Evolutionary conservation across 2,888 invertebrate genomes (phyloP).

Genomic region (Strigamia maritima): DNA sequence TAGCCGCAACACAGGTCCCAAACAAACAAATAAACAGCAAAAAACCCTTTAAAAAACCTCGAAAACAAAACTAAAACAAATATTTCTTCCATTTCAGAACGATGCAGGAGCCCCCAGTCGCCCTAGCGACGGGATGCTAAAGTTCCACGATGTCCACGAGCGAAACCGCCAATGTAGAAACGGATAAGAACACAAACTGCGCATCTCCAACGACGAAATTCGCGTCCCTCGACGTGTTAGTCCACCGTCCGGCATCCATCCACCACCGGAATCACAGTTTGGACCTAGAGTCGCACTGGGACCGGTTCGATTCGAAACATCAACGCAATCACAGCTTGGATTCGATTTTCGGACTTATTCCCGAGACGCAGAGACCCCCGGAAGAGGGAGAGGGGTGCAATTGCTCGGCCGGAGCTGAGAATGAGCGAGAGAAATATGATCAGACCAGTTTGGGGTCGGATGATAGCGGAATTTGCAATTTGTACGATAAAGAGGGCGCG

Average conservation of each 20-base stretch:
- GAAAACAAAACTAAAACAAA: too few relatives aligned
- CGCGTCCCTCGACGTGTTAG: background rate
- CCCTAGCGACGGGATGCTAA: too few relatives aligned
- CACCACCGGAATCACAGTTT: slow-evolving; percentile 86
- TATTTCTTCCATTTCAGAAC: too few relatives aligned
- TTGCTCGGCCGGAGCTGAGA: slow-evolving; percentile 33
- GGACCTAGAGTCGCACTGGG: slow-evolving; percentile 67
- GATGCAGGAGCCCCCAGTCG: too few relatives aligned
- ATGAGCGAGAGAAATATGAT: slow-evolving; percentile 57
- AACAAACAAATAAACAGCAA: too few relatives aligned
- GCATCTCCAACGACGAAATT: slow-evolving; percentile 7
- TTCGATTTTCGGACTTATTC: slow-evolving; percentile 61
- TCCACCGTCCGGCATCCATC: slow-evolving; percentile 5
- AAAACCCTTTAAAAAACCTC: too few relatives aligned
- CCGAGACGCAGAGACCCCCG: slow-evolving; percentile 36
- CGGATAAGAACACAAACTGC: too few relatives aligned
- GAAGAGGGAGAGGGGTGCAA: background rate
- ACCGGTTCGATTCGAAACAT: slow-evolving; percentile 57
- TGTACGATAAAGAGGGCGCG: slow-evolving; percentile 50
- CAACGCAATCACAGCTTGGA: slow-evolving; percentile 86
- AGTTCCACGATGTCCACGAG: too few relatives aligned
- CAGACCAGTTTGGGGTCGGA: slow-evolving; percentile 68
- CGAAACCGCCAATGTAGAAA: too few relatives aligned
- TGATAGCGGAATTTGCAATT: slow-evolving; percentile 73
- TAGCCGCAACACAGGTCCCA: too few relatives aligned